Evolutionary conservation across 2,888 invertebrate genomes (phyloP).

Genomic region (Eupelmus urozonus): DNA sequence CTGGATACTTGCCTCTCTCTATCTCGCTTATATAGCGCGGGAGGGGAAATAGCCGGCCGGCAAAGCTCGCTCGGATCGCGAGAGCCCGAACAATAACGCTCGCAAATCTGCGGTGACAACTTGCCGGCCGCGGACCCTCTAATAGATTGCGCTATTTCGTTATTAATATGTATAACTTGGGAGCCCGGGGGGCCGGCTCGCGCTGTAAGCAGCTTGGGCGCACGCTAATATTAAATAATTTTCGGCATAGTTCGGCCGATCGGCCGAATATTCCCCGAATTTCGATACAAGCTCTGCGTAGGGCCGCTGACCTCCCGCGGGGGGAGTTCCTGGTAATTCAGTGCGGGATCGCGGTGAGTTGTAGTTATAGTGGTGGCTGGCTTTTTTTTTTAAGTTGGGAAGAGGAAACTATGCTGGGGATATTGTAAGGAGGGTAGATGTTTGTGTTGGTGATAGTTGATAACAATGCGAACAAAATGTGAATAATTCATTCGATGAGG

Average conservation of each 20-base stretch:
- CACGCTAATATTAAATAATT: conserved; percentile 53
- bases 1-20: not conserved
- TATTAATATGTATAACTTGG: conserved; percentile 34
- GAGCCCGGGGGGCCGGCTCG: not conserved
- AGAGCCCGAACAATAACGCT: conserved; percentile 54
- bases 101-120: conserved; percentile 59
- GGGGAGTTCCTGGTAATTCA: too few species aligned
- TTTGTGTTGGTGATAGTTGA: too few species aligned
- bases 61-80: not conserved
- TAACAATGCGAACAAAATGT: too few species aligned
- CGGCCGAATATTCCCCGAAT: conserved; percentile 16
- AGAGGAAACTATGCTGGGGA: not conserved
- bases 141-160: not conserved
- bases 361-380: too few species aligned
- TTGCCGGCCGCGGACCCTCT: not conserved
- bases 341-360: too few species aligned
- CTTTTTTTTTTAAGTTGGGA: too few species aligned
- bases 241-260: conserved; percentile 45
- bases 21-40: not conserved
- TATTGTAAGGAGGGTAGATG: too few species aligned
- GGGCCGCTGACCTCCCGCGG: too few species aligned
- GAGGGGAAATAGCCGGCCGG: too few species aligned
- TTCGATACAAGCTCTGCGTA: conserved; percentile 8
- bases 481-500: too few species aligned
- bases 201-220: conserved; percentile 41